These are phyloP conservation scores for Oncorhynchus tshawytscha DNA, from an alignment of 2,113 vertebrate species.

Conservation along the genomic window DNA sequence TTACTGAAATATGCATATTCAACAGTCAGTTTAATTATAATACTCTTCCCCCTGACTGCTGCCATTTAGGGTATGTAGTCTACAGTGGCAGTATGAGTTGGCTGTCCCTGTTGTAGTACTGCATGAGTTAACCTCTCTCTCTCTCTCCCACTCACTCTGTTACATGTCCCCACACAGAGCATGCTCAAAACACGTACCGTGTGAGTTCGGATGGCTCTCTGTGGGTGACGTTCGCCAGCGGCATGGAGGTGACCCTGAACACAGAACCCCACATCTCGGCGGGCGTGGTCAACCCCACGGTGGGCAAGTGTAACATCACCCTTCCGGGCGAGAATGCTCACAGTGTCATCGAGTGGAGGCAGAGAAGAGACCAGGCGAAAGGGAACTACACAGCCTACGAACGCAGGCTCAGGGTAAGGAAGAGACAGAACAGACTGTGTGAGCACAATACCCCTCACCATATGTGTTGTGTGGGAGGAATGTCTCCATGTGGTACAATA, in stretches of 20 bases:
- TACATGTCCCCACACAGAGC: slow-evolving; percentile 73
- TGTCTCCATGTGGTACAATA: not conserved
- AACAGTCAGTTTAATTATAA: too few relatives aligned
- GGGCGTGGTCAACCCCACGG: slow-evolving; percentile 85
- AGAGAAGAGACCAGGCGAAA: slow-evolving; percentile 93
- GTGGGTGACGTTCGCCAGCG: slow-evolving; percentile 89
- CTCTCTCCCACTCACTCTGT: slow-evolving; percentile 4
- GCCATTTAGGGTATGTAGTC: too few relatives aligned
- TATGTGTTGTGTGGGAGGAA: not conserved
- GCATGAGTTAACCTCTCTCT: not conserved
- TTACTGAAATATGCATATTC: too few relatives aligned
- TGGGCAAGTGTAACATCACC: slow-evolving; percentile 95
- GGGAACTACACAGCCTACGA: slow-evolving; percentile 93
- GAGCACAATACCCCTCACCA: not conserved
- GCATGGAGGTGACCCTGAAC: slow-evolving; percentile 93
- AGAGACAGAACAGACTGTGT: too few relatives aligned
- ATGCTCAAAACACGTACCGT: slow-evolving; percentile 89
- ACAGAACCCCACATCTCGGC: slow-evolving; percentile 90
- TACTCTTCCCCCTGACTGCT: too few relatives aligned
- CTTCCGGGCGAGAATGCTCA: slow-evolving; percentile 92
- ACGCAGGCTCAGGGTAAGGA: slow-evolving; percentile 89
- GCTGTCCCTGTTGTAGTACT: not conserved
- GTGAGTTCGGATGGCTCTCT: slow-evolving; percentile 93
- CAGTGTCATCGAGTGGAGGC: slow-evolving; percentile 96
- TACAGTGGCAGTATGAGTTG: too few relatives aligned